A percentile compares a stretch with the other conserved stretches of the same genome.
These are phyloP conservation scores for Drosophila nr. fundita DNA, from an alignment of 2,888 invertebrate genomes.

Conservation along the genomic window DNA sequence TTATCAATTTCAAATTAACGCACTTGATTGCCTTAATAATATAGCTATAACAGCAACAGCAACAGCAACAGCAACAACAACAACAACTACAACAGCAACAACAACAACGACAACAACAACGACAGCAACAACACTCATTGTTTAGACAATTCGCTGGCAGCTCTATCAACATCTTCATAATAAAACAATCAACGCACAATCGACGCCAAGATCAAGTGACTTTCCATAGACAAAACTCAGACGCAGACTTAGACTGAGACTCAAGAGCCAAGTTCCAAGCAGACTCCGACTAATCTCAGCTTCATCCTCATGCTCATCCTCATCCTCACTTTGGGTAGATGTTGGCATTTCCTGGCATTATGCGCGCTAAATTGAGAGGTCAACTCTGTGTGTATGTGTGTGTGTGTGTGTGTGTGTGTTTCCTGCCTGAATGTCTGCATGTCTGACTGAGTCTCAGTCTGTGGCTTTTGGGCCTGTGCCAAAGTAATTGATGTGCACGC, in stretches of 20 bases:
- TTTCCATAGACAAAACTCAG: slow-evolving; percentile 68
- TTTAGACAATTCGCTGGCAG: slow-evolving; percentile 53
- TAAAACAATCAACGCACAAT: slow-evolving; percentile 81
- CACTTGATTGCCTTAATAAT: slow-evolving; percentile 73
- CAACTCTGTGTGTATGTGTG: slow-evolving; percentile 63
- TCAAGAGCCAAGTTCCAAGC: slow-evolving; percentile 5
- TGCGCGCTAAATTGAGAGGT: slow-evolving; percentile 84
- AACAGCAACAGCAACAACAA: slow-evolving; percentile 35
- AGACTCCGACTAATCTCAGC: slow-evolving; percentile 26
- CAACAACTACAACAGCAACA: slow-evolving; percentile 36
- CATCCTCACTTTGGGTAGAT: slow-evolving; percentile 49
- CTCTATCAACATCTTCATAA: slow-evolving; percentile 78
- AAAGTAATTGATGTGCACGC: slow-evolving; percentile 84
- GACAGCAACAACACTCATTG: slow-evolving; percentile 36
- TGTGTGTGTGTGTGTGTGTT: slow-evolving; percentile 36
- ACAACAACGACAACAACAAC: slow-evolving; percentile 21
- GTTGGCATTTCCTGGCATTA: slow-evolving; percentile 77
- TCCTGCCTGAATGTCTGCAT: slow-evolving; percentile 51
- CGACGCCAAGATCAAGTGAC: slow-evolving; percentile 75
- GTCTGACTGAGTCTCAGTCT: slow-evolving; percentile 42
- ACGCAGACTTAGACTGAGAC: background rate
- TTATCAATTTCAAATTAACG: slow-evolving; percentile 65
- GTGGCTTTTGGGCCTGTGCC: slow-evolving; percentile 78
- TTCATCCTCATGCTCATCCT: slow-evolving; percentile 25
- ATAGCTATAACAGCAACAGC: slow-evolving; percentile 60